A percentile compares a stretch with the other conserved stretches of the same genome.
phyloP scores from a whole-genome alignment of 2,888 invertebrate species.

The Pammene fasciana region DNA sequence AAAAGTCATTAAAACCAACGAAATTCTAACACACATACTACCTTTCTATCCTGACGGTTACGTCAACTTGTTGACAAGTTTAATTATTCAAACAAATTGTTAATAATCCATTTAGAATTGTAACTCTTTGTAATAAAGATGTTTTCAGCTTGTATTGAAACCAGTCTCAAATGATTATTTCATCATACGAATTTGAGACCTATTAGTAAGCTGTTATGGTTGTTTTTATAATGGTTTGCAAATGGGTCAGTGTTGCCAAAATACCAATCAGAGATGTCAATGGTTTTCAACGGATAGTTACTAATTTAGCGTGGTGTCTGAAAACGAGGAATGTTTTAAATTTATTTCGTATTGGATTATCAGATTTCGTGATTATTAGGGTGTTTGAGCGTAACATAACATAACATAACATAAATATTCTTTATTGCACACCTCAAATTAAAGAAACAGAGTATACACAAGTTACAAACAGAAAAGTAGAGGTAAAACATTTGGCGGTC shows the following conservation, averaged over 20 bases:
- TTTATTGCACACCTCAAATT: too few species aligned
- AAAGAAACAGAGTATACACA: too few species aligned
- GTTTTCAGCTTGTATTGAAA: slow-evolving; percentile 5
- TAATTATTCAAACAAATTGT: slow-evolving; percentile 23
- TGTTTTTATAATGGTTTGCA: not conserved
- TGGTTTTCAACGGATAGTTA: slow-evolving; percentile 36
- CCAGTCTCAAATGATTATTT: not conserved
- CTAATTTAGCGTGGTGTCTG: slow-evolving; percentile 30
- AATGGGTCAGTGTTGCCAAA: slow-evolving; percentile 29
- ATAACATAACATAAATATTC: too few species aligned
- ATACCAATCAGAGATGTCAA: slow-evolving; percentile 40
- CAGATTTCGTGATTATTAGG: not conserved
- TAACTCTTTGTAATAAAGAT: slow-evolving; percentile 8
- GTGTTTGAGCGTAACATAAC: too few species aligned
- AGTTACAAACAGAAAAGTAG: too few species aligned
- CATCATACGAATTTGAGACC: slow-evolving; percentile 1
- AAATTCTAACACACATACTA: not conserved
- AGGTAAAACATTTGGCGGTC: too few species aligned
- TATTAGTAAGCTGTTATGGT: not conserved
- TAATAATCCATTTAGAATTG: slow-evolving; percentile 7
- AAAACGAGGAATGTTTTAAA: not conserved
- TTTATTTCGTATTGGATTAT: not conserved
- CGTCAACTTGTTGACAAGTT: slow-evolving; percentile 25
- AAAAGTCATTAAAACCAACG: not conserved
- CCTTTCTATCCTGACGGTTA: not conserved